Percentiles rank a stretch among this genome's conserved stretches.
These are phyloP conservation scores for Rhinoraja longicauda DNA, from an alignment of 2,797 vertebrate species.

Conservation along the genomic window DNA sequence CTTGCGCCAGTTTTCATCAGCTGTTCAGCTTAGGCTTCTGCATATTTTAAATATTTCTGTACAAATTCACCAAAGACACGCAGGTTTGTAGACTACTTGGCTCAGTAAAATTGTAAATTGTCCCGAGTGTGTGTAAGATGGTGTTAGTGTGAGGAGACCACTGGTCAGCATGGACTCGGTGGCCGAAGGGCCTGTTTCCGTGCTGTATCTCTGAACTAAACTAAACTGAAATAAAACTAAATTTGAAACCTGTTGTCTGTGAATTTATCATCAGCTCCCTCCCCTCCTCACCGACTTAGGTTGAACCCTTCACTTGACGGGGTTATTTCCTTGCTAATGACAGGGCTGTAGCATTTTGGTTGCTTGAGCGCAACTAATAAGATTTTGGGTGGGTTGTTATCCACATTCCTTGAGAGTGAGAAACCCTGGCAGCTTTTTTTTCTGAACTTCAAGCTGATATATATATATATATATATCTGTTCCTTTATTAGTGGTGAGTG, in stretches of 20 bases:
- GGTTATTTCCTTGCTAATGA: conserved; percentile 72
- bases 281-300: conserved; percentile 13
- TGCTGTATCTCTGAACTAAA: no score
- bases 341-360: conserved; percentile 57
- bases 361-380: conserved; percentile 62
- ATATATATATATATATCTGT: conserved; percentile 41
- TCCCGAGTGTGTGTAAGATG: no score
- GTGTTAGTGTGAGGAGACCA: no score
- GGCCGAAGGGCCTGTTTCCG: no score
- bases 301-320: conserved; percentile 45
- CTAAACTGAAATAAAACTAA: no score
- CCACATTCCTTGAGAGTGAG: conserved; percentile 60
- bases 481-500: conserved; percentile 63
- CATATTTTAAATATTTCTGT: not conserved
- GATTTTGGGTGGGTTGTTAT: conserved; percentile 59
- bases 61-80: not conserved
- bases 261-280: not conserved
- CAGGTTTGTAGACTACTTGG: no score
- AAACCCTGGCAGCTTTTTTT: conserved; percentile 49
- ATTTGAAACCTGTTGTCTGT: not conserved
- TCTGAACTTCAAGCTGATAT: conserved; percentile 51
- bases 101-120: no score
- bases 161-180: no score
- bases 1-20: no score
- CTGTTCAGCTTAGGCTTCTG: no score